Evolutionary conservation across 2,113 vertebrate species (phyloP).

Genomic region (Eonycteris spelaea): DNA sequence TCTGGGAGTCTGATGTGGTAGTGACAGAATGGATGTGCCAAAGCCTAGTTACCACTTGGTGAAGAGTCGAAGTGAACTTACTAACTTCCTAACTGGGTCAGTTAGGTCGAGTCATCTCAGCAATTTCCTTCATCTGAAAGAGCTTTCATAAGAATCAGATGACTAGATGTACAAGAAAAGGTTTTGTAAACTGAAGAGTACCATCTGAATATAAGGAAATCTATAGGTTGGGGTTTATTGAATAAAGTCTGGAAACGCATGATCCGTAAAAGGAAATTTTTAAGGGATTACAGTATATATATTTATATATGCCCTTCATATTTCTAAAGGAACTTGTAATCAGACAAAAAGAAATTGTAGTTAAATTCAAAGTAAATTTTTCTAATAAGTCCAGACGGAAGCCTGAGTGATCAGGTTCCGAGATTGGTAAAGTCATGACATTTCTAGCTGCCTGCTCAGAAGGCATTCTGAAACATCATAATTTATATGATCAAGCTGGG

Average conservation of each 20-base stretch:
- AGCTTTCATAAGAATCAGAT: neutral
- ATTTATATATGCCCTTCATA: neutral
- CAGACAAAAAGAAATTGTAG: neutral
- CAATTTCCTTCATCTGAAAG: slow-evolving; percentile 1
- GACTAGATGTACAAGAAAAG: neutral
- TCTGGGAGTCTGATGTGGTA: neutral
- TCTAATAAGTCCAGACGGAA: neutral
- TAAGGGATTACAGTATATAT: neutral
- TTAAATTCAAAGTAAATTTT: neutral
- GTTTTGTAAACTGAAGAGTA: neutral
- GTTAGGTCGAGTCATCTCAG: neutral
- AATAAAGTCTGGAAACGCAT: neutral
- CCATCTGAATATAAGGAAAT: neutral
- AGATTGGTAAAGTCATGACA: neutral
- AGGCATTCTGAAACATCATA: neutral
- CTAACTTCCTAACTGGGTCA: neutral
- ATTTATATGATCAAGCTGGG: neutral
- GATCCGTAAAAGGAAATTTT: neutral
- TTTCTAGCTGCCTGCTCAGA: neutral
- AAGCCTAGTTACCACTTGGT: neutral
- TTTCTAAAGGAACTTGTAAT: neutral
- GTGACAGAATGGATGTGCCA: too few relatives aligned
- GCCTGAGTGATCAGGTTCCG: neutral
- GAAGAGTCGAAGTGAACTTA: neutral
- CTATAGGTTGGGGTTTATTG: neutral